Percentiles rank a stretch among this genome's conserved stretches.
phyloP scores from a whole-genome alignment of 2,113 vertebrate genomes.

The Hippocampus barbouri region DNA sequence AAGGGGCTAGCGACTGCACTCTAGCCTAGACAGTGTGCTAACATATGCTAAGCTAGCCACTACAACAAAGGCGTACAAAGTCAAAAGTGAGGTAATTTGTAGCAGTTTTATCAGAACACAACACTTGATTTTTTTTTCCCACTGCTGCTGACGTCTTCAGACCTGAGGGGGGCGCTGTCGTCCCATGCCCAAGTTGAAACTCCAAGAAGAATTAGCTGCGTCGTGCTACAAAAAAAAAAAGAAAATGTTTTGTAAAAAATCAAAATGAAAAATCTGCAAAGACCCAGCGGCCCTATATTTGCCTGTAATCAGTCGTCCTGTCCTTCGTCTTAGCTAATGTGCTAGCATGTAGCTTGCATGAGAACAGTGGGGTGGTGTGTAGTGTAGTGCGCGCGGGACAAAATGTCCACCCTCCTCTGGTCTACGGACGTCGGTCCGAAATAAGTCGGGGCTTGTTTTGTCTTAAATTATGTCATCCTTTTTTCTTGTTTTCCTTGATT shows the following conservation, averaged over 20 bases:
- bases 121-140: constrained; percentile 1
- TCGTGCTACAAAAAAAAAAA: constrained; percentile 28
- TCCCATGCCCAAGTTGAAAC: background rate
- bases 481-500: background rate
- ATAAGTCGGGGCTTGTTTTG: constrained; percentile 13
- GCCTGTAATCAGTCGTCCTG: constrained; percentile 65
- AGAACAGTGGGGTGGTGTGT: constrained; percentile 59
- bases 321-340: constrained; percentile 64
- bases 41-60: background rate
- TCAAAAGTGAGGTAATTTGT: background rate
- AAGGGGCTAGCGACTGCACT: background rate
- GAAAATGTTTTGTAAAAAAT: constrained; percentile 42
- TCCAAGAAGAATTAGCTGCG: constrained; percentile 38
- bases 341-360: constrained; percentile 74
- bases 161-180: constrained; percentile 37
- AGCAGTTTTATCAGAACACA: background rate
- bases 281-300: constrained; percentile 64
- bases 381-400: constrained; percentile 20
- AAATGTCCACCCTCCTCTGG: constrained; percentile 43
- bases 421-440: constrained; percentile 39
- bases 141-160: constrained; percentile 42
- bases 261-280: background rate
- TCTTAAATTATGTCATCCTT: constrained; percentile 50
- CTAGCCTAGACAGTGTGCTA: background rate
- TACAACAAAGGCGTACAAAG: background rate